phyloP scores from a whole-genome alignment of 2,113 vertebrate genomes.

The Prinia subflava region DNA sequence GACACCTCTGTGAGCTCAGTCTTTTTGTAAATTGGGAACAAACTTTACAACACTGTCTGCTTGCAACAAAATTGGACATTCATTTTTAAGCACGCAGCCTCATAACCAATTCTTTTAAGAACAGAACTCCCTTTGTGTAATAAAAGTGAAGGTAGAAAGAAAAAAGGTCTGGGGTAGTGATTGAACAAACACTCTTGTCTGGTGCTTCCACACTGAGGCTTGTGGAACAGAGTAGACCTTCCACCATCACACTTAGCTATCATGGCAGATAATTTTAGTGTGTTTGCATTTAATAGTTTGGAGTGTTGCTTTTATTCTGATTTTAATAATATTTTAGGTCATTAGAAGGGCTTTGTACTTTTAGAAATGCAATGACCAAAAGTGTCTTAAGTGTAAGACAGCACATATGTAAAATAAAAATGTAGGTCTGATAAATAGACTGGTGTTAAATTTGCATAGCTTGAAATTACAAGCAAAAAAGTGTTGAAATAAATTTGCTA shows the following conservation, averaged over 20 bases:
- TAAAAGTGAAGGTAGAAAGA: slow-evolving; percentile 12
- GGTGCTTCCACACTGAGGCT: neutral
- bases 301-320: neutral
- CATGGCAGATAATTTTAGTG: neutral
- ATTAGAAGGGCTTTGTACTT: neutral
- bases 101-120: slow-evolving; percentile 49
- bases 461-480: neutral
- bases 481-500: neutral
- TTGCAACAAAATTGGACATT: slow-evolving; percentile 46
- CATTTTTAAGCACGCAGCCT: slow-evolving; percentile 47
- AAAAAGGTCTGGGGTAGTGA: slow-evolving; percentile 35
- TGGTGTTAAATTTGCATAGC: neutral
- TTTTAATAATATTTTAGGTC: neutral
- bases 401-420: neutral
- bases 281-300: neutral
- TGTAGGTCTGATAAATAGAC: neutral
- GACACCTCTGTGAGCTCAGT: neutral
- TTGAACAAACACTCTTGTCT: slow-evolving; percentile 20
- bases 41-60: slow-evolving; percentile 38
- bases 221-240: neutral
- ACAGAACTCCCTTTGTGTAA: slow-evolving; percentile 34
- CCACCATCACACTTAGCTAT: neutral
- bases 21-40: slow-evolving; percentile 43
- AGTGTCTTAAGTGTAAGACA: neutral
- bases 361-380: neutral